Evolutionary conservation across 2,797 vertebrate genomes (phyloP), one percentile per base, ranked within the genome.

Genomic region (Toxotes lorentzi): DNA sequence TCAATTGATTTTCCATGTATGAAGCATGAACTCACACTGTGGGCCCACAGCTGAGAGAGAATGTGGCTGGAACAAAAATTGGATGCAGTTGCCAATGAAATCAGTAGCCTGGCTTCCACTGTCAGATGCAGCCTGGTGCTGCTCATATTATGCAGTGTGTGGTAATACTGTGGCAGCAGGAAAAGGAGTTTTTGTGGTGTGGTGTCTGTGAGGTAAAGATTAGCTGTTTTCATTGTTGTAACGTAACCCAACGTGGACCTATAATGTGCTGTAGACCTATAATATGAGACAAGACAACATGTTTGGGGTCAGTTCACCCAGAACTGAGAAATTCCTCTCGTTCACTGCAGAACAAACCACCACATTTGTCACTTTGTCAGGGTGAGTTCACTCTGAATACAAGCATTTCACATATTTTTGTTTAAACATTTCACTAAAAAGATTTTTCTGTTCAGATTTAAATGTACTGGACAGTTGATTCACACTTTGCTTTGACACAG

Each of bases 141-240:
- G 68, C 82, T 86, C 76, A 61, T 64, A 81, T 84, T 79, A 78
- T 84, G 75, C 82, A 66, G 30, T 7, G 27, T 90, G 90, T 75
- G 90, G 88, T 88, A 68, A 88, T 41, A 38, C 16, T 87, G 89
- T 80, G 91, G 92, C 80, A 80, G 77, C 76, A 34, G 84, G 82
- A 76, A 91, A 79, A 90, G 90, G 73, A 81, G 85, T 72, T 87
- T 86, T 40, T 85, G 87, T 45, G 81, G 83, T 75, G 74, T 30
- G 23, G 79, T 66, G 84, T 86, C 71, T 66, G 60, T 78, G 84
- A 90, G 81, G 84, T 76, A 73, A 77, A 85, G 81, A 85, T 85
- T 79, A 81, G 76, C 76, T 85, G 89, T 87, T 90, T 89, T 91
- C 78, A 67, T 87, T 89, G 83, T 87, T 82, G 84, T 68, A 90